A percentile compares a stretch with the other conserved stretches of the same genome.
Conservation (phyloP, 2,797 vertebrate species). For the Semaprochilodus insignis region DNA sequence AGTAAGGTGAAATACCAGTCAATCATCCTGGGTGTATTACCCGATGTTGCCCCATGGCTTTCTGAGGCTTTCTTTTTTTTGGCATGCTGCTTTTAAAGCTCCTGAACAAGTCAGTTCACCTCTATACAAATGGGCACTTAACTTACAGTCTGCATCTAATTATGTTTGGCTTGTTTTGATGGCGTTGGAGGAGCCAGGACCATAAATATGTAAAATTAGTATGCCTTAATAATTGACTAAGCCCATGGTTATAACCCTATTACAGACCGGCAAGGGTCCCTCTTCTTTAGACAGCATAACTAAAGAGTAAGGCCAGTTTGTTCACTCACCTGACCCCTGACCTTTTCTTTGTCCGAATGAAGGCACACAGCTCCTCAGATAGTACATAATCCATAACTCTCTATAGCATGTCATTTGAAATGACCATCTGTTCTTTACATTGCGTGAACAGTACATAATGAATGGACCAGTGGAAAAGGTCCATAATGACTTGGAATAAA, state of each 20-base stretch:
- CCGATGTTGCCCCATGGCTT: background rate
- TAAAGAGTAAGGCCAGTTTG: background rate
- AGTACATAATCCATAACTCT: too few relatives aligned
- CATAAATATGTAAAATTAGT: constrained; percentile 42
- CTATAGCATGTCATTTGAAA: too few relatives aligned
- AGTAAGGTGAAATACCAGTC: constrained; percentile 35
- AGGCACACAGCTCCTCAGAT: background rate
- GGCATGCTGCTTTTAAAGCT: background rate
- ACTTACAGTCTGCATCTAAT: constrained; percentile 25
- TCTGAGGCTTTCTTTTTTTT: background rate
- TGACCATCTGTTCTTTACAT: too few relatives aligned
- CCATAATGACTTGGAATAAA: too few relatives aligned
- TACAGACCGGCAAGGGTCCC: constrained; percentile 26
- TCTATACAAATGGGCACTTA: constrained; percentile 31
- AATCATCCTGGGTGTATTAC: background rate
- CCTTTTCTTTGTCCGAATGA: background rate
- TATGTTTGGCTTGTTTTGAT: constrained; percentile 11
- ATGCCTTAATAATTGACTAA: constrained; percentile 32
- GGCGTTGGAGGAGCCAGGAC: constrained; percentile 22
- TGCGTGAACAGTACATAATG: too few relatives aligned
- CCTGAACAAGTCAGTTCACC: background rate
- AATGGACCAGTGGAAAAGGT: too few relatives aligned
- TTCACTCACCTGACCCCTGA: background rate
- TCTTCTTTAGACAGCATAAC: constrained; percentile 11
- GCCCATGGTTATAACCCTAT: constrained; percentile 21